Evolutionary conservation across 2,797 vertebrate genomes (phyloP), one percentile per base, ranked within the genome.

Genomic region (Sebastes hopkinsi): DNA sequence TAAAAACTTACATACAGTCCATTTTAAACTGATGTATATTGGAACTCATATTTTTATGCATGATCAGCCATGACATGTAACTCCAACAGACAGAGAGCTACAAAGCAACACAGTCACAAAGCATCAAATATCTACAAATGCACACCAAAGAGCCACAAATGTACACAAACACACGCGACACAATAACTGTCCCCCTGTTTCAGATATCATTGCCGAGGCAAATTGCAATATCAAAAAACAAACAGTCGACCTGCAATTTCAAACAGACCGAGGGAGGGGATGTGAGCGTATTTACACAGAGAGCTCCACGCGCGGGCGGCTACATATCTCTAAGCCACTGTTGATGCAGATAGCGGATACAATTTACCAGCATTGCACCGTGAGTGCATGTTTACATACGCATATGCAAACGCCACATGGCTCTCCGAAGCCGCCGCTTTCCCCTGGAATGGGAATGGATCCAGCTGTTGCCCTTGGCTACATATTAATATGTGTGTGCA

Each of bases 401-500:
- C 74, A 83, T 83, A 85, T 68, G 80, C 72, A 86, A 86, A 82
- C 1, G 20, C 62, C 82, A 80, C 80, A 68, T 72, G 75, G 79
- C 82, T 80, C 71, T 77, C 73, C 46, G 59, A 82, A 78, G 73
- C 87, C 75, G 68, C 58, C 14, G n/a, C 77, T 70, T 65, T 82
- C 55, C 42, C 42, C 69, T 46, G 72, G 67, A 81, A 78, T 67
- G 50, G 77, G 72, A 80, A 80, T 25, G 67, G 52, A 78, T 88
- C 77, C 88, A 89, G 88, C 87, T 85, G 89, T 85, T 90, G 86
- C 82, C 77, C 65, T 77, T 61, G 79, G 85, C 79, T 79, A 77
- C 75, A 85, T 77, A 89, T 86, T 67, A 84, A 78, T 87, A 50
- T 80, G 67, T 80, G 80, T 71, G 72, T 73, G 42, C 30, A 62